Conservation (phyloP, 2,797 vertebrate species). For the Xiphorhynchus erythropygius region DNA sequence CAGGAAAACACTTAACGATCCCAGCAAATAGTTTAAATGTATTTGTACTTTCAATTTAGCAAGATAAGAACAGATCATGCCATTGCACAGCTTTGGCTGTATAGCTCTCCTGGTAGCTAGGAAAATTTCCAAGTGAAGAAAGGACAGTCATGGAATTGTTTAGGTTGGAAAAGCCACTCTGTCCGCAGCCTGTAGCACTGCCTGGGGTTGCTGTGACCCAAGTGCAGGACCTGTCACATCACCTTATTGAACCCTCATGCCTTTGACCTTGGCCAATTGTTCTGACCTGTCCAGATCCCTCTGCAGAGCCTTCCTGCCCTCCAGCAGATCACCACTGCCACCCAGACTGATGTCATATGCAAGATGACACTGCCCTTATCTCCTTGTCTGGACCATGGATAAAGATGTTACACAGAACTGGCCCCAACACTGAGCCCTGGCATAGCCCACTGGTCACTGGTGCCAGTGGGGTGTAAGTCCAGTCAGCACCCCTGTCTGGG, state of each 20-base stretch:
- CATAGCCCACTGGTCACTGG: accelerated
- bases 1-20: background rate
- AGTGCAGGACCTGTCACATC: background rate
- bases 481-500: background rate
- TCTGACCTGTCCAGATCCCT: background rate
- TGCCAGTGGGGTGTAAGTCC: background rate
- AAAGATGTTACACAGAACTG: background rate
- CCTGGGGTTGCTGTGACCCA: background rate
- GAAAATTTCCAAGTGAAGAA: background rate
- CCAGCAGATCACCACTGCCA: background rate
- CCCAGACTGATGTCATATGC: background rate
- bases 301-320: background rate
- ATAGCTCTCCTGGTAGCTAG: background rate
- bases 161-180: background rate
- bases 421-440: background rate
- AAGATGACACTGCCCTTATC: background rate
- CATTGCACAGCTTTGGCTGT: background rate
- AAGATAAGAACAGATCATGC: background rate
- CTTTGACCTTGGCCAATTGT: accelerated
- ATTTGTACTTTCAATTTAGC: background rate
- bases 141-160: background rate
- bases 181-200: background rate
- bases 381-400: background rate
- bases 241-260: background rate
- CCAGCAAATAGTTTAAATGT: background rate